Evolutionary conservation across 2,888 invertebrate genomes (phyloP).

Genomic region (Margaritifera margaritifera): DNA sequence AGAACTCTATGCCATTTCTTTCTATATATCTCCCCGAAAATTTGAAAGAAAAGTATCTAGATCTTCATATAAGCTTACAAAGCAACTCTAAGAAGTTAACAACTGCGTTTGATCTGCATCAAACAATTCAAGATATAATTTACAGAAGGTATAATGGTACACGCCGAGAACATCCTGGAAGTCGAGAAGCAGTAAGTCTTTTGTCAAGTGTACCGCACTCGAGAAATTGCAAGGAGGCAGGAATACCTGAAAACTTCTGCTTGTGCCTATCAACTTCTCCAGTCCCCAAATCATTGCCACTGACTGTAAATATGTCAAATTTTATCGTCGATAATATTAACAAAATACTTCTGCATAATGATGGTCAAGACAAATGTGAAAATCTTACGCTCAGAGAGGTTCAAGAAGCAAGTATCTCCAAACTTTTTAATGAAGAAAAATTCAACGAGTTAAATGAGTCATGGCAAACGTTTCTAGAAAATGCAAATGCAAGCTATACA

Average conservation of each 20-base stretch:
- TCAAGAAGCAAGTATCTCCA: too few species aligned
- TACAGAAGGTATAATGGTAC: conserved; percentile 15
- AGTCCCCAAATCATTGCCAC: conserved; percentile 76
- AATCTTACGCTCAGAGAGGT: too few species aligned
- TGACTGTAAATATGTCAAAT: conserved; percentile 77
- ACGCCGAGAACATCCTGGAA: not conserved
- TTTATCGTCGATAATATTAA: conserved; percentile 82
- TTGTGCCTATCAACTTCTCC: conserved; percentile 83
- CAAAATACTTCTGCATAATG: conserved; percentile 74
- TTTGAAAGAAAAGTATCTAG: conserved; percentile 79
- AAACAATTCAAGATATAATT: conserved; percentile 82
- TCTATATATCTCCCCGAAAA: conserved; percentile 82
- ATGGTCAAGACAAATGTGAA: too few species aligned
- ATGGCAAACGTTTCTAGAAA: not conserved
- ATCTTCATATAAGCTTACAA: conserved; percentile 79
- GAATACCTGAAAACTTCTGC: conserved; percentile 88
- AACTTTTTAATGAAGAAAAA: too few species aligned
- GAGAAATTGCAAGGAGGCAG: conserved; percentile 84
- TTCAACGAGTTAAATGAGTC: too few species aligned
- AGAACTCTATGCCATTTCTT: conserved; percentile 88
- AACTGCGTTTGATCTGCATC: conserved; percentile 87
- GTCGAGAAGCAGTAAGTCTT: conserved; percentile 76
- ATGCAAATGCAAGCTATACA: conserved; percentile 72
- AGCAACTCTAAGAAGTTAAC: conserved; percentile 81
- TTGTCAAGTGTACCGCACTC: conserved; percentile 82